phyloP scores from a whole-genome alignment of 2,888 invertebrate genomes.

The Patella ulyssiponensis region DNA sequence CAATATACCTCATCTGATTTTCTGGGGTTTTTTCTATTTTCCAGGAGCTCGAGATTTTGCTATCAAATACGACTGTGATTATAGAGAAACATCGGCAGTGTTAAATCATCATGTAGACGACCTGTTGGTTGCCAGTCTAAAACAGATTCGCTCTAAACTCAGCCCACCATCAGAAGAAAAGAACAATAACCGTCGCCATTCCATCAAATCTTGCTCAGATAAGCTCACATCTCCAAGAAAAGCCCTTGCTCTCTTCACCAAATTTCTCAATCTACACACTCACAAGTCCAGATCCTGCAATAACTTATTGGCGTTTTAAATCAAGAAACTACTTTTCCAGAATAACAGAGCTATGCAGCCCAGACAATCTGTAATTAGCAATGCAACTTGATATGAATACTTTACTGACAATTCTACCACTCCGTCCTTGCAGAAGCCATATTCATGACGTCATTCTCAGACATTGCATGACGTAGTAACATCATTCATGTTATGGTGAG shows the following conservation, averaged over 20 bases:
- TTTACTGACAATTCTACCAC: no score
- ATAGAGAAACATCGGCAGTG: constrained; percentile 96
- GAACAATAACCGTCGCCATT: neutral
- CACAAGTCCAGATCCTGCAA: constrained; percentile 31
- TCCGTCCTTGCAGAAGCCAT: no score
- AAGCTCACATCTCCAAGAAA: constrained; percentile 20
- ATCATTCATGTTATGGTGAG: no score
- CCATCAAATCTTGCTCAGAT: constrained; percentile 12
- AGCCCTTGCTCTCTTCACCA: constrained; percentile 24
- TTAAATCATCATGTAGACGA: constrained; percentile 98
- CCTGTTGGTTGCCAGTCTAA: constrained; percentile 90
- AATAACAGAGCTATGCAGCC: no score
- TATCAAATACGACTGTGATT: constrained; percentile 82
- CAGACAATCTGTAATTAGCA: no score
- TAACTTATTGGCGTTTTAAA: constrained; percentile 24
- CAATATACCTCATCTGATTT: no score
- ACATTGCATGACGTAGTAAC: no score
- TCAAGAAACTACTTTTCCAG: neutral
- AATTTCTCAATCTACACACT: constrained; percentile 29
- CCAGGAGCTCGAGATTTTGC: constrained; percentile 53
- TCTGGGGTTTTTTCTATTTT: constrained; percentile 19
- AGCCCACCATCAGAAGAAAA: constrained; percentile 22
- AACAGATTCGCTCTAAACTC: constrained; percentile 86
- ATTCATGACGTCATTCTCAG: no score
- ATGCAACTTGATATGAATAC: no score